Percentiles rank a stretch among this genome's conserved stretches.
These are phyloP conservation scores for Mormyrops attenuatus DNA, from an alignment of 2,797 vertebrate species.

Conservation along the genomic window DNA sequence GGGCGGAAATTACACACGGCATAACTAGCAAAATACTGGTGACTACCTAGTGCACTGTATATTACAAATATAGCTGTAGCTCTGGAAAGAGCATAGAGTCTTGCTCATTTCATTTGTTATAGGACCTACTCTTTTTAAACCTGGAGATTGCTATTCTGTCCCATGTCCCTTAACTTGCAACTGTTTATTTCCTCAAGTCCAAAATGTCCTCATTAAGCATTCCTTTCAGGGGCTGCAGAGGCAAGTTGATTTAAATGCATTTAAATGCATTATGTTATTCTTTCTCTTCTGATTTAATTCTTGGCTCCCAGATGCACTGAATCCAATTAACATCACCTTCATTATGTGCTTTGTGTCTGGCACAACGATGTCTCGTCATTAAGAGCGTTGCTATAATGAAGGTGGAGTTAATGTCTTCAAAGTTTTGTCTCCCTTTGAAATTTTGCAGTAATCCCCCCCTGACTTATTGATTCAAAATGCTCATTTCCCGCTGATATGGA, in stretches of 20 bases:
- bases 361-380: slow-evolving; percentile 49
- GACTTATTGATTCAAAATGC: slow-evolving; percentile 7
- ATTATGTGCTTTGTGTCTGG: slow-evolving; percentile 24
- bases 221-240: slow-evolving; percentile 20
- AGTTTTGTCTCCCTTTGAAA: slow-evolving; percentile 54
- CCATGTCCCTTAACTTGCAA: not conserved
- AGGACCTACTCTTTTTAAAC: not conserved
- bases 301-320: slow-evolving; percentile 27
- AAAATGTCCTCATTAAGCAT: slow-evolving; percentile 20
- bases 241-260: slow-evolving; percentile 39
- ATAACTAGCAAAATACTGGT: not conserved
- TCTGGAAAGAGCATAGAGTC: not conserved
- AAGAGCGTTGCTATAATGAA: slow-evolving; percentile 53
- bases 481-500: not conserved
- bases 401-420: slow-evolving; percentile 42
- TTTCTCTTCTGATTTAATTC: slow-evolving; percentile 25
- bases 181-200: not conserved
- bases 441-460: slow-evolving; percentile 45
- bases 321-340: slow-evolving; percentile 33
- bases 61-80: not conserved
- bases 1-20: slow-evolving; percentile 7
- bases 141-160: not conserved
- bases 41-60: not conserved
- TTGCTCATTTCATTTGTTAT: not conserved
- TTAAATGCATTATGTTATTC: slow-evolving; percentile 44